A percentile compares a stretch with the other conserved stretches of the same genome.
phyloP scores from a whole-genome alignment of 2,888 invertebrate species.

The Heliconius cydno region DNA sequence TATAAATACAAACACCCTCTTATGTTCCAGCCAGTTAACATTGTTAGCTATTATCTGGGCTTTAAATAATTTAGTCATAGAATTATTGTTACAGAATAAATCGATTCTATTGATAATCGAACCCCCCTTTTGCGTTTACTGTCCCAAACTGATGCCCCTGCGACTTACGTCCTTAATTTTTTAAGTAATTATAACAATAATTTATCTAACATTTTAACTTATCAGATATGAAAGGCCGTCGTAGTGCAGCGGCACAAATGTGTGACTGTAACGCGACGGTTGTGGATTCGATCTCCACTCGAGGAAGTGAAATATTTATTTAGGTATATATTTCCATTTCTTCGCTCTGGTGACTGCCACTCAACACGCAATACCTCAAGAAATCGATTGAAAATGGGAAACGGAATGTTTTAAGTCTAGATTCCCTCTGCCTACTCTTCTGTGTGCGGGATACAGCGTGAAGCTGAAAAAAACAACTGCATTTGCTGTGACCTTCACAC shows the following conservation, averaged over 20 bases:
- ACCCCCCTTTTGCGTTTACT: neutral
- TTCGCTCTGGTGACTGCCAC: neutral
- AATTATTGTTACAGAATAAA: neutral
- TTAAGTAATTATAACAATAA: neutral
- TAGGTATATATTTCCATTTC: no score
- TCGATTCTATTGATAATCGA: neutral
- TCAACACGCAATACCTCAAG: neutral
- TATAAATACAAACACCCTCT: slow-evolving; percentile 25
- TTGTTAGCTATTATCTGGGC: neutral
- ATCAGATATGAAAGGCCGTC: no score
- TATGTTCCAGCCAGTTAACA: neutral
- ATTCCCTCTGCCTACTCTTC: neutral
- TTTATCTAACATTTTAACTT: no score
- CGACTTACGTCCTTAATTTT: neutral
- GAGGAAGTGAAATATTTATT: no score
- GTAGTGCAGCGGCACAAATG: no score
- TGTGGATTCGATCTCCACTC: no score
- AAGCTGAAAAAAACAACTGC: slow-evolving; percentile 9
- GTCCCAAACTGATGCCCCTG: neutral
- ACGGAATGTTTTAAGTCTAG: neutral
- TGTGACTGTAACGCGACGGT: no score
- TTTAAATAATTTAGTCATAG: neutral
- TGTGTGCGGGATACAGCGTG: no score
- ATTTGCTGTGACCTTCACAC: slow-evolving; percentile 23
- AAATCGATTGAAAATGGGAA: neutral